Percentiles rank a stretch among this genome's conserved stretches.
These are phyloP conservation scores for Plodia interpunctella DNA, from an alignment of 1,140 invertebrate genomes.

Conservation along the genomic window DNA sequence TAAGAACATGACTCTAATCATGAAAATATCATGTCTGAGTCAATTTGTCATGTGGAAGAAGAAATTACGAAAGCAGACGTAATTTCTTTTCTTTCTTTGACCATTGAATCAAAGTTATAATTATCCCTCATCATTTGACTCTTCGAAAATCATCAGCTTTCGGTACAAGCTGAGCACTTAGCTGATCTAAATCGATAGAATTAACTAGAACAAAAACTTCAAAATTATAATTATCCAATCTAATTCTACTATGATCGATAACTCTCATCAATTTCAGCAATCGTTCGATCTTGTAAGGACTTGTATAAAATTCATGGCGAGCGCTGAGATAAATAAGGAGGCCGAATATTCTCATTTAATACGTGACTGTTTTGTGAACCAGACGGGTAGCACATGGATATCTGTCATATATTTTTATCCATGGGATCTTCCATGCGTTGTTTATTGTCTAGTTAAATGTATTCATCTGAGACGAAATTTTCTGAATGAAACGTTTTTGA, in stretches of 20 bases:
- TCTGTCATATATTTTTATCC: constrained; percentile 40
- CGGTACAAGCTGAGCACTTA: too few species aligned
- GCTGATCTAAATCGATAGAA: too few species aligned
- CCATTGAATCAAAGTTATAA: too few species aligned
- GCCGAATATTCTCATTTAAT: constrained; percentile 76
- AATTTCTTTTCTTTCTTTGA: too few species aligned
- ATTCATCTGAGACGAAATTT: neutral
- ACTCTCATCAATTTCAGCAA: constrained; percentile 72
- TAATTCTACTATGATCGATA: constrained; percentile 58
- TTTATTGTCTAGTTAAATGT: constrained; percentile 9
- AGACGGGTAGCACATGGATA: constrained; percentile 63
- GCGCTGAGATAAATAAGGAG: constrained; percentile 72
- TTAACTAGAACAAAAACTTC: too few species aligned
- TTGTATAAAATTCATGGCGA: constrained; percentile 74
- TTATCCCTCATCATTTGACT: too few species aligned
- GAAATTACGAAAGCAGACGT: too few species aligned
- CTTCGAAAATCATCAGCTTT: too few species aligned
- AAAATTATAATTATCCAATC: constrained; percentile 39
- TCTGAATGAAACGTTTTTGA: too few species aligned
- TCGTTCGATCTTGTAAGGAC: constrained; percentile 64
- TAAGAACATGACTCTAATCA: too few species aligned
- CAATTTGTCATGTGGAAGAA: too few species aligned
- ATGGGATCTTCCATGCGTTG: constrained; percentile 22
- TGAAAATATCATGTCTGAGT: too few species aligned
- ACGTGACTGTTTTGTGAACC: constrained; percentile 72